Conservation (phyloP, 2,113 vertebrate genomes). For the Phoxinus phoxinus region DNA sequence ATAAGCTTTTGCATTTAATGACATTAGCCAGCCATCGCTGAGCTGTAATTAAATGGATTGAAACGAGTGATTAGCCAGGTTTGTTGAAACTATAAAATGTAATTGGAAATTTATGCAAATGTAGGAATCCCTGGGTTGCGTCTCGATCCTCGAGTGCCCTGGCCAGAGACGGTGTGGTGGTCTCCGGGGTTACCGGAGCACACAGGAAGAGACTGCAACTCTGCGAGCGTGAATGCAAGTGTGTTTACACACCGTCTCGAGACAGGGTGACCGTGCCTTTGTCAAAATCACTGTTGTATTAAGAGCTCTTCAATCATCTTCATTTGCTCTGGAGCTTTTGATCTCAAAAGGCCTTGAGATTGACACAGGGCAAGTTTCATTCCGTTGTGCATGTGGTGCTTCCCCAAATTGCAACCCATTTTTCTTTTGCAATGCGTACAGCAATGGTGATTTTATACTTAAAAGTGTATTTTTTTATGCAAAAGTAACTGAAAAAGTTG, state of each 20-base stretch:
- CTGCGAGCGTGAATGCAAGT: background rate
- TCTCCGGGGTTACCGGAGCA: constrained; percentile 20
- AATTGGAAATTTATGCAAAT: constrained; percentile 68
- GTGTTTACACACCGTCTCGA: constrained; percentile 13
- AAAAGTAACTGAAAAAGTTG: too few species aligned
- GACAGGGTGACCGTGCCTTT: background rate
- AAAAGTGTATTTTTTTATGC: too few species aligned
- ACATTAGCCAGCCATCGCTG: constrained; percentile 62
- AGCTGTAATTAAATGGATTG: constrained; percentile 65
- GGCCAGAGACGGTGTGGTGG: constrained; percentile 19
- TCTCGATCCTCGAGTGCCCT: constrained; percentile 16
- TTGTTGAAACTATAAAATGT: constrained; percentile 63
- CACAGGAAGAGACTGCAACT: background rate
- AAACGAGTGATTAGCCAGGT: constrained; percentile 66
- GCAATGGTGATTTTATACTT: too few species aligned
- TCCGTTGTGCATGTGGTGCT: background rate
- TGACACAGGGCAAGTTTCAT: constrained; percentile 2
- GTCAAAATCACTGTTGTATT: constrained; percentile 28
- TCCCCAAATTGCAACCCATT: too few species aligned
- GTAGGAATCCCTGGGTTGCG: constrained; percentile 48
- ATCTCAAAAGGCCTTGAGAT: constrained; percentile 13
- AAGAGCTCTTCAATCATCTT: constrained; percentile 16
- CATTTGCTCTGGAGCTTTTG: constrained; percentile 15
- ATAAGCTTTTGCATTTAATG: constrained; percentile 65
- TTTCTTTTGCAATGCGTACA: too few species aligned